These are phyloP conservation scores for Dasysyrphus tricinctus DNA, from an alignment of 2,888 invertebrate genomes.

Conservation along the genomic window DNA sequence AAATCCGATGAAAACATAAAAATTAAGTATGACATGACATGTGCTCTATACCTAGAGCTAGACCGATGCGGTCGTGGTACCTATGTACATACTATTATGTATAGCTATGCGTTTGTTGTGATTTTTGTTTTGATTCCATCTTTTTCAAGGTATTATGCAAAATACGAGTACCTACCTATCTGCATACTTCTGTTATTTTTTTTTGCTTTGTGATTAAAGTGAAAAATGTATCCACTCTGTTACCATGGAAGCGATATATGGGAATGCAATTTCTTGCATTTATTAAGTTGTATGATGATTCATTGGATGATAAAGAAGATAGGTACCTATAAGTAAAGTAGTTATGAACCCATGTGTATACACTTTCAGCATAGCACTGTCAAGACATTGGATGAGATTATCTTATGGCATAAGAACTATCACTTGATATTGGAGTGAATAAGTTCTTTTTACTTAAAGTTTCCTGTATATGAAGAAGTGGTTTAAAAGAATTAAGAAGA, in stretches of 20 bases:
- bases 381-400: constrained; percentile 18
- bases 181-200: constrained; percentile 8
- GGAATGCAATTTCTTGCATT: constrained; percentile 25
- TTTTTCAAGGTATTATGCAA: constrained; percentile 62
- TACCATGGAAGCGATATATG: constrained; percentile 49
- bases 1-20: constrained; percentile 46
- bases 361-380: not conserved
- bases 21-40: constrained; percentile 64
- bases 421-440: not conserved
- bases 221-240: constrained; percentile 46
- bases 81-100: no score
- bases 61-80: not conserved
- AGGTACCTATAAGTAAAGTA: no score
- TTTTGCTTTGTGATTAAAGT: constrained; percentile 55
- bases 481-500: not conserved
- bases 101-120: constrained; percentile 11
- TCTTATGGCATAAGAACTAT: constrained; percentile 31
- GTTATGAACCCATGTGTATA: no score
- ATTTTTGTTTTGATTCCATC: constrained; percentile 73
- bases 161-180: constrained; percentile 28
- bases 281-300: constrained; percentile 11
- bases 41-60: constrained; percentile 48
- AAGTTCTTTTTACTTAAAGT: not conserved
- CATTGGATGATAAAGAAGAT: constrained; percentile 1
- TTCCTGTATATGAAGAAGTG: not conserved